Percentiles rank a stretch among this genome's conserved stretches.
phyloP scores from a whole-genome alignment of 2,888 invertebrate genomes.

The Limnephilus lunatus region DNA sequence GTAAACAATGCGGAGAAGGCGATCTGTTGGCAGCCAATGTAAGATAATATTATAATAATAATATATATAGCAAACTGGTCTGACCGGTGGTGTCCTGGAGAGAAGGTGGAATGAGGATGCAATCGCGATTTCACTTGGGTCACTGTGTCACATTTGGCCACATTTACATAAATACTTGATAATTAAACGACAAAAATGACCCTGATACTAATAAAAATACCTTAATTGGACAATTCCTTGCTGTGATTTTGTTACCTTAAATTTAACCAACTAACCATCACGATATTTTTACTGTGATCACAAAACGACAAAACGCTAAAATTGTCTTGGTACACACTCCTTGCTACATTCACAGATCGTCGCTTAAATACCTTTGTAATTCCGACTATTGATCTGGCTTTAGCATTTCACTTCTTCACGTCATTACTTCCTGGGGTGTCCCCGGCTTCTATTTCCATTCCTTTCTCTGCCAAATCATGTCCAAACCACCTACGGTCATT shows the following conservation, averaged over 20 bases:
- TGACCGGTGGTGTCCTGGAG: conserved; percentile 34
- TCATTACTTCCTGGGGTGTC: too few species aligned
- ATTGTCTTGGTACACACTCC: too few species aligned
- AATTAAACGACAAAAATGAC: not conserved
- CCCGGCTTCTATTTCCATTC: not conserved
- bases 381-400: too few species aligned
- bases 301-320: too few species aligned
- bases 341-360: too few species aligned
- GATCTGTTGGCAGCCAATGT: not conserved
- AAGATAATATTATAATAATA: not conserved
- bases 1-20: conserved; percentile 34
- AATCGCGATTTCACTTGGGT: conserved; percentile 27
- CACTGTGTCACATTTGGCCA: conserved; percentile 40
- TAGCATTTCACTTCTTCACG: too few species aligned
- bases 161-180: conserved; percentile 26
- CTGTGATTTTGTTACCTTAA: not conserved
- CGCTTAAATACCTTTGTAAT: not conserved
- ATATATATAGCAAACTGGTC: not conserved
- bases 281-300: too few species aligned
- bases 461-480: not conserved
- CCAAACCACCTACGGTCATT: not conserved
- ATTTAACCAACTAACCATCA: not conserved
- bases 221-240: not conserved
- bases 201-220: not conserved
- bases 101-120: conserved; percentile 34